phyloP scores from a whole-genome alignment of 2,888 invertebrate species.

The Lithophane ornitopus region DNA sequence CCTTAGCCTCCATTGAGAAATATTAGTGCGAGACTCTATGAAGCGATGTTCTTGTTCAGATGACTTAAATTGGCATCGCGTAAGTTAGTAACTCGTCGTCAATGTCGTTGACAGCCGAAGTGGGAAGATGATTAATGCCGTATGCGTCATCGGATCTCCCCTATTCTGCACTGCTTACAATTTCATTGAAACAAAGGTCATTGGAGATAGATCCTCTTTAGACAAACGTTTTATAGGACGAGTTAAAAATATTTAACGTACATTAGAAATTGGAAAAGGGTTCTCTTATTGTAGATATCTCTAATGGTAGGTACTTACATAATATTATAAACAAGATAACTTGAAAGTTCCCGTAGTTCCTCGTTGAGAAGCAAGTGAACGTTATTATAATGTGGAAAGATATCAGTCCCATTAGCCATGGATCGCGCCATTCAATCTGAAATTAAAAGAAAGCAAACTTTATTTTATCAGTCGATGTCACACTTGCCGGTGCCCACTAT shows the following conservation, averaged over 20 bases:
- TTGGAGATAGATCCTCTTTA: background rate
- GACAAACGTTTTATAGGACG: background rate
- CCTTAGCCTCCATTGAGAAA: conserved; percentile 29
- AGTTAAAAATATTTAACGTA: conserved; percentile 1
- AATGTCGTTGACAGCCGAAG: conserved; percentile 10
- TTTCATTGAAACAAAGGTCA: conserved; percentile 19
- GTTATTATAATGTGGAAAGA: conserved; percentile 94
- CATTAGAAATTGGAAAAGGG: background rate
- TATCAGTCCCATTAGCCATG: conserved; percentile 95
- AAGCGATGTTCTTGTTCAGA: conserved; percentile 10
- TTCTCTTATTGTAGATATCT: background rate
- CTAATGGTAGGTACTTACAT: conserved; percentile 91
- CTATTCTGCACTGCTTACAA: conserved; percentile 5
- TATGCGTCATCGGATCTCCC: conserved; percentile 12
- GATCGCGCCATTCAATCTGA: conserved; percentile 97
- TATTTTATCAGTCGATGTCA: background rate
- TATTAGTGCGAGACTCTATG: conserved; percentile 3
- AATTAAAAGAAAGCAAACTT: conserved; percentile 69
- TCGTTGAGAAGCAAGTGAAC: conserved; percentile 94
- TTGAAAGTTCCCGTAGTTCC: conserved; percentile 97
- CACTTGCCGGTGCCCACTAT: background rate
- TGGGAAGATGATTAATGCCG: conserved; percentile 15
- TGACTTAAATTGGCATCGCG: conserved; percentile 13
- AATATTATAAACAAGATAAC: conserved; percentile 95
- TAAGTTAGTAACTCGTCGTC: conserved; percentile 32